These are phyloP conservation scores for Dicerorhinus sumatrensis DNA, from an alignment of 2,113 vertebrate species.

Conservation along the genomic window DNA sequence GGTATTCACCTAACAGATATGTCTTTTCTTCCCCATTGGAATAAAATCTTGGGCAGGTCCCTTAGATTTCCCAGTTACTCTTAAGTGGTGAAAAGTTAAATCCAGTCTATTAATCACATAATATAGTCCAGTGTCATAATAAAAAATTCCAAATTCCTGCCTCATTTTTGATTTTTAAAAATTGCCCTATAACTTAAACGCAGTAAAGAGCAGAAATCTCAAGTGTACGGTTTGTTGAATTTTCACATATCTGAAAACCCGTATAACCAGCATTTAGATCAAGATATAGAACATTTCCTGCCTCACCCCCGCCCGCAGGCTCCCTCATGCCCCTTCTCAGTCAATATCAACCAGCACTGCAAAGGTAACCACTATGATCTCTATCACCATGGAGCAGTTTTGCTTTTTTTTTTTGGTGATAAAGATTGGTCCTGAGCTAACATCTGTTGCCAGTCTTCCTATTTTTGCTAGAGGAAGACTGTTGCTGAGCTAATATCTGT, in stretches of 20 bases:
- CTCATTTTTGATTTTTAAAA: conserved; percentile 37
- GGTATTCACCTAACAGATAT: background rate
- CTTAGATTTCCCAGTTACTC: background rate
- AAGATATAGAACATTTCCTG: background rate
- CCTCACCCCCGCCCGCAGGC: too few species aligned
- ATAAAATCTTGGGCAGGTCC: background rate
- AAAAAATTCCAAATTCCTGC: background rate
- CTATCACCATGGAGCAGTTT: background rate
- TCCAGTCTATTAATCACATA: background rate
- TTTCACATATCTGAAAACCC: conserved; percentile 17
- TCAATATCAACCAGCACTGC: background rate
- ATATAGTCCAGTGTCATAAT: background rate
- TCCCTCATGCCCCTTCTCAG: background rate
- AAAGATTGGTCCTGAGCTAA: too few species aligned
- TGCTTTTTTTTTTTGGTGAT: background rate
- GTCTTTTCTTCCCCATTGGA: background rate
- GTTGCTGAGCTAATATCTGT: too few species aligned
- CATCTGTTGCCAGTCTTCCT: too few species aligned
- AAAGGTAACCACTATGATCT: background rate
- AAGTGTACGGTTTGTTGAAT: background rate
- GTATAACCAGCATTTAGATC: background rate
- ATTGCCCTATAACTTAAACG: background rate
- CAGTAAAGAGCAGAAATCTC: background rate
- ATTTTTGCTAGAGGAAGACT: too few species aligned
- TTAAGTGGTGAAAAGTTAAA: background rate